Conservation (phyloP, 2,888 invertebrate genomes). For the Masnerella sp. region DNA sequence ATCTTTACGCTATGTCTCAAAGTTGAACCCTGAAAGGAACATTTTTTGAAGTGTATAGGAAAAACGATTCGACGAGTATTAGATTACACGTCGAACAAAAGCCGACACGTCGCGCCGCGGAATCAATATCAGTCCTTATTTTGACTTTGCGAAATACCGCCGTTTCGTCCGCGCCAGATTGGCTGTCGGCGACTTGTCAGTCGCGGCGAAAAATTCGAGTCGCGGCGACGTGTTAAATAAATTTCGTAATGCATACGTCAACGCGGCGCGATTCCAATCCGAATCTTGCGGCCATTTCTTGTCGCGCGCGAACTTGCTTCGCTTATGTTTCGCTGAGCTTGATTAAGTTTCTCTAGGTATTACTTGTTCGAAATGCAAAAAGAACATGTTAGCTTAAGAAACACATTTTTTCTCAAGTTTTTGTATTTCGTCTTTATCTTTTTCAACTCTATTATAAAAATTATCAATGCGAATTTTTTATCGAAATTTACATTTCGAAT, state of each 20-base stretch:
- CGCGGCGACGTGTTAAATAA: slow-evolving; percentile 32
- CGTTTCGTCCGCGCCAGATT: slow-evolving; percentile 36
- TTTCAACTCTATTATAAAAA: too few species aligned
- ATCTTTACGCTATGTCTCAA: too few species aligned
- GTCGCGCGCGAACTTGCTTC: slow-evolving; percentile 16
- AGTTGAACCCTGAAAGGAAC: too few species aligned
- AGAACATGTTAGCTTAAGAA: too few species aligned
- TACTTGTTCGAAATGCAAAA: too few species aligned
- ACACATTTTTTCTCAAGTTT: too few species aligned
- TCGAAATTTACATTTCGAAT: too few species aligned
- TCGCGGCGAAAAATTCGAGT: slow-evolving; percentile 29
- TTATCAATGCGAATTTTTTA: too few species aligned
- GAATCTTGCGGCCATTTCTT: slow-evolving; percentile 15
- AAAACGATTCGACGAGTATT: not conserved
- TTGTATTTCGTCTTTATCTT: too few species aligned
- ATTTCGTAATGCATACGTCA: slow-evolving; percentile 47
- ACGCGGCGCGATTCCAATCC: slow-evolving; percentile 17
- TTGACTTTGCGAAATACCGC: slow-evolving; percentile 35
- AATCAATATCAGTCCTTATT: slow-evolving; percentile 42
- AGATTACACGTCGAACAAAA: slow-evolving; percentile 16
- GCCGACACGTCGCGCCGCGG: slow-evolving; percentile 6
- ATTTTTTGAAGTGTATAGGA: too few species aligned
- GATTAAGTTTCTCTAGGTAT: too few species aligned
- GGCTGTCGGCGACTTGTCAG: slow-evolving; percentile 34
- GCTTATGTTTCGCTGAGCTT: too few species aligned